phyloP scores from a whole-genome alignment of 2,888 invertebrate genomes.

The Chrysolina haemoptera region DNA sequence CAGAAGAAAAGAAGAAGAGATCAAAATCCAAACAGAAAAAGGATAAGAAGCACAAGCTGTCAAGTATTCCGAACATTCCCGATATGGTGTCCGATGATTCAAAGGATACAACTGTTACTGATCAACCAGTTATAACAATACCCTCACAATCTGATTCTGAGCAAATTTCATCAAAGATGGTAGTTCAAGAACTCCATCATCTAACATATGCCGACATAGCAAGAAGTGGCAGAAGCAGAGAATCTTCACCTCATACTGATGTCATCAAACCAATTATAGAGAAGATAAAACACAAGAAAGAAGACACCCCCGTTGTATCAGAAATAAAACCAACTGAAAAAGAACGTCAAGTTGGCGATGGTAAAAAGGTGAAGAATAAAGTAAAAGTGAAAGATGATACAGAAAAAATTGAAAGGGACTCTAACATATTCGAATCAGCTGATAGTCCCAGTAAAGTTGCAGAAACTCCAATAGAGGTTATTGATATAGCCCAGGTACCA shows the following conservation, averaged over 20 bases:
- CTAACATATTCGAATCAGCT: neutral
- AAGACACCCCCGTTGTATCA: neutral
- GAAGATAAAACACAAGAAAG: conserved; percentile 3
- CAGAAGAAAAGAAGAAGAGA: conserved; percentile 23
- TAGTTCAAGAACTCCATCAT: conserved; percentile 22
- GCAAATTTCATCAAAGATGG: neutral
- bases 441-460: neutral
- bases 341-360: neutral
- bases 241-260: conserved; percentile 51
- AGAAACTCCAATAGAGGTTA: neutral
- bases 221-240: conserved; percentile 54
- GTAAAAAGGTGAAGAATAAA: neutral
- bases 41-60: neutral
- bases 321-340: neutral
- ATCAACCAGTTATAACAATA: neutral
- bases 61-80: neutral
- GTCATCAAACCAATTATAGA: conserved; percentile 11
- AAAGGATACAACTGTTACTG: neutral
- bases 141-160: neutral
- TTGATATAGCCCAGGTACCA: neutral
- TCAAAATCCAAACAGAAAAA: conserved; percentile 26
- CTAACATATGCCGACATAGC: conserved; percentile 56
- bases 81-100: neutral
- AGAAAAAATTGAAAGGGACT: neutral
- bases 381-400: neutral